phyloP scores from a whole-genome alignment of 2,797 vertebrate species.

The Toxotes lorentzi region DNA sequence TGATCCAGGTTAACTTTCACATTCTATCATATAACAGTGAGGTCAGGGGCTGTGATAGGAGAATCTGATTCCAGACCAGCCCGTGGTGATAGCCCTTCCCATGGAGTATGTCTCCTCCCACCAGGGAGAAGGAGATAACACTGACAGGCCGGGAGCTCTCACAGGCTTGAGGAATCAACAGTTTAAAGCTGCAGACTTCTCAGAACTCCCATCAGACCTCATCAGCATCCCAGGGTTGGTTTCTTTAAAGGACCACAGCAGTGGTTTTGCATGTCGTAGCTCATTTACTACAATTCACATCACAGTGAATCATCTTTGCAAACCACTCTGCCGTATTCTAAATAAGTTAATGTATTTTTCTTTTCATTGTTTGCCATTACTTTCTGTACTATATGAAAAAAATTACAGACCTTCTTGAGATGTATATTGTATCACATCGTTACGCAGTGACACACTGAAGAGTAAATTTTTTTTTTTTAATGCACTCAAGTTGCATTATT shows the following conservation, averaged over 20 bases:
- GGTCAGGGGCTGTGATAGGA: conserved; percentile 70
- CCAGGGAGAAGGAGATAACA: conserved; percentile 66
- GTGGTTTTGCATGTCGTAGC: conserved; percentile 18
- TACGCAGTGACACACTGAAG: no score
- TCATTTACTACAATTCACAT: conserved; percentile 2
- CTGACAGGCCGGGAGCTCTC: conserved; percentile 62
- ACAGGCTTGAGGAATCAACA: conserved; percentile 65
- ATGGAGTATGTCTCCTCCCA: conserved; percentile 66
- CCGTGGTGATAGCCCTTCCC: conserved; percentile 65
- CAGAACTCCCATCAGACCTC: conserved; percentile 68
- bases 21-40: conserved; percentile 76
- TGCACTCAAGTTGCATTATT: not conserved
- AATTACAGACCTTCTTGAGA: not conserved
- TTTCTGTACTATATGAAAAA: not conserved
- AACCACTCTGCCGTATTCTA: not conserved
- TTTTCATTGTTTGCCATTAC: not conserved
- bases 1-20: conserved; percentile 78
- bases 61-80: conserved; percentile 73
- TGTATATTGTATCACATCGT: not conserved
- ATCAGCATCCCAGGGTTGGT: conserved; percentile 19
- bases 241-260: conserved; percentile 16
- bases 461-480: no score
- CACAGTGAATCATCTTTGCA: not conserved
- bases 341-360: not conserved
- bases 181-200: conserved; percentile 72